Conservation (phyloP, 2,797 vertebrate genomes). For the Microhierax caerulescens region DNA sequence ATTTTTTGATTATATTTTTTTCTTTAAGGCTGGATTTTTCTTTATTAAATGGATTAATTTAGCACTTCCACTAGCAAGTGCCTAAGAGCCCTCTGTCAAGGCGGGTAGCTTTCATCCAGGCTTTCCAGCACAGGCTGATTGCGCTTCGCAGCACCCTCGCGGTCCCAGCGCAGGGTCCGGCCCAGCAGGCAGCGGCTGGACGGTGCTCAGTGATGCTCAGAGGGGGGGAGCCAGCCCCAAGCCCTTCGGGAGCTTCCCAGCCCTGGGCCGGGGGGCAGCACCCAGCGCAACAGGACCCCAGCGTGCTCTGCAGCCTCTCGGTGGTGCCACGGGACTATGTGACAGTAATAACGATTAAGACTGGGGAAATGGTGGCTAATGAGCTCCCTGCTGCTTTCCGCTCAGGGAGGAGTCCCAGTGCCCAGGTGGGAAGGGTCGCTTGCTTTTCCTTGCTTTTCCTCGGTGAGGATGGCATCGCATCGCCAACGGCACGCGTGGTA, state of each 20-base stretch:
- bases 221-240: not conserved
- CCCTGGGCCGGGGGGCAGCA: not conserved
- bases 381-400: not conserved
- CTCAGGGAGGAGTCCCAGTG: not conserved
- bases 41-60: conserved; percentile 42
- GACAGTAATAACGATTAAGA: not conserved
- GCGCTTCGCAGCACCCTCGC: not conserved
- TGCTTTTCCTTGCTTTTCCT: not conserved
- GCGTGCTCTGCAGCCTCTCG: rapidly evolving
- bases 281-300: not conserved
- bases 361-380: not conserved
- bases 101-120: not conserved
- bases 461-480: not conserved
- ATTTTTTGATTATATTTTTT: conserved; percentile 19
- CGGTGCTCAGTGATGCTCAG: not conserved
- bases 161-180: not conserved
- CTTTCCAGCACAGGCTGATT: not conserved
- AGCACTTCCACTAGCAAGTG: not conserved
- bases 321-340: not conserved
- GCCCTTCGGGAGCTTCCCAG: not conserved
- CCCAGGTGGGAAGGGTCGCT: not conserved
- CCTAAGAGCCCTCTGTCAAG: not conserved
- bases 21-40: not conserved
- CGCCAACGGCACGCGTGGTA: rapidly evolving
- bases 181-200: not conserved